Base-by-base conservation (phyloP, 2,113 vertebrate genomes). In the Otus sunia region DNA sequence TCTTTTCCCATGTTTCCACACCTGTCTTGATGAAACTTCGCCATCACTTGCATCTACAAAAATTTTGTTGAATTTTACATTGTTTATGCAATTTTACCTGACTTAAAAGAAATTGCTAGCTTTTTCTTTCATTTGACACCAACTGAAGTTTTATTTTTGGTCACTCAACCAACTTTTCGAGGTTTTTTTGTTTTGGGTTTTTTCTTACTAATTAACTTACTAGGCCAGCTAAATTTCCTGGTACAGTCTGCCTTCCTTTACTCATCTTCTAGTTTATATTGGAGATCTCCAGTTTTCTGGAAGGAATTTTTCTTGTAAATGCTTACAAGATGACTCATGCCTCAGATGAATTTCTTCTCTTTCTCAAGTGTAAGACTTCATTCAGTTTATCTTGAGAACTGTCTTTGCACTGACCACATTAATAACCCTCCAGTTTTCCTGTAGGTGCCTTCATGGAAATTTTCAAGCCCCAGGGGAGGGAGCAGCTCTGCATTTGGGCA, bases 141-240 rank as follows among this genome's bases (percentile, higher is more conserved):
- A 58, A 12, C 20, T 25, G 8, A 75, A 75, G 14, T 39, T 69
- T 67, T 82, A 8, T 6, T 71, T 85, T 95, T 55, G 47, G 37
- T 91, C 59, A 60, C 18, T 74, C 23, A 49, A 19, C 9, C 41
- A 63, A 25, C 9, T 45, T 86, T 18, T 34, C 3, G 30, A 17
- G 20, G 10, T 11, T 5, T 15, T n/a, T n/a, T 27, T 62, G 12
- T 16, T 36, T 32, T 10, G 5, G 0, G 0, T 17, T 68, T 76
- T 63, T 49, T 47, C 15, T 36, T 3, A 8, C 47, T 68, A 15
- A 69, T 39, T 86, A 56, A 69, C 18, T 79, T 34, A 5, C 18
- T 30, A 56, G 45, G 32, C n/a, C 53, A 64, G n/a, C n/a, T 66
- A 15, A 64, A 72, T 55, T 81, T 76, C 21, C 20, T 79, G 58